Base-by-base conservation (phyloP, 2,888 invertebrate genomes). In the Pinctada fucata region DNA sequence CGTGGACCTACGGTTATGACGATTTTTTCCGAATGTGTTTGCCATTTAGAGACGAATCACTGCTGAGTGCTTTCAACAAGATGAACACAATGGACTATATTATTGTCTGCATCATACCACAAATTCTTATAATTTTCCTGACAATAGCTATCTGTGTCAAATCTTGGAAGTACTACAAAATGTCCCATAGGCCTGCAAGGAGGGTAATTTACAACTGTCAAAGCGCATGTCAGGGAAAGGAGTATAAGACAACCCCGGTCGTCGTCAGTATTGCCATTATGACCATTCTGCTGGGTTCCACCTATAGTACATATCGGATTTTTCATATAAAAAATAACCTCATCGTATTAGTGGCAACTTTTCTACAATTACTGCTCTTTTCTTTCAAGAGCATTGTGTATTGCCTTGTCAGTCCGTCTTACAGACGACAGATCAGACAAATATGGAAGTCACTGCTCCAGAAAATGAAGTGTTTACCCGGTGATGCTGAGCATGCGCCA, bases 1-100 rank as follows among this genome's bases (percentile, higher is more conserved):
- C 88, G 51, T 90, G 87, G 83, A 87, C 88, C 75, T 80, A 86
- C 49, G 88, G 88, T 0, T 86, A 85, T 0, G 65, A 76, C 52
- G 16, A 50, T 10, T 31, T 49, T 2, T 47, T 47, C 58, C 1
- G n/a, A 8, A 74, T 72, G 8, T 68, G 68, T 81, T 2, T 78
- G 16, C 79, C 73, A 8, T 72, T 64, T 58, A 58, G 71, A 79
- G 76, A 65, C 67, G 2, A 50, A 76, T 13, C 78, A 76, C 10
- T 80, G n/a, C 8, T 52, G 3, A 72, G 82, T 16, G 78, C 85
- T 0, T 86, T 83, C 78, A 50, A 64, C 13, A 81, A 82, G 63
- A 77, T 89, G 16, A 82, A 83, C 65, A 83, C 83, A 66, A 81
- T 89, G 70, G 89, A 89, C 77, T 81, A 83, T 8, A 70, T 89